These are phyloP conservation scores for Xyliphius kryptos DNA, from an alignment of 2,113 vertebrate species.

Conservation along the genomic window DNA sequence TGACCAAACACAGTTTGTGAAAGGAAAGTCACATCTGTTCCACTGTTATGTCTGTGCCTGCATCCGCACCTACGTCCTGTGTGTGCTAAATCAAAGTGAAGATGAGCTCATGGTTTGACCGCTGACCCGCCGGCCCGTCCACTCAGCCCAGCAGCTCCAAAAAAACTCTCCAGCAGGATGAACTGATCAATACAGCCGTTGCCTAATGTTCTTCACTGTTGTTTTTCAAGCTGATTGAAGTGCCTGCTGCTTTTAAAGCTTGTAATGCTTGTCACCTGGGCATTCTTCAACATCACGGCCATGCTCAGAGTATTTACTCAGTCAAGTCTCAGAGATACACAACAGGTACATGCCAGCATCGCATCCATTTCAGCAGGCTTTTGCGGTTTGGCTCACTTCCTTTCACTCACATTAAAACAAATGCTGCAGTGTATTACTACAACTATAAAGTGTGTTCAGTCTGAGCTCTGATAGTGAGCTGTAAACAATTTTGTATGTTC, in stretches of 20 bases:
- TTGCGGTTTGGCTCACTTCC: constrained; percentile 62
- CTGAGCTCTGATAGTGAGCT: too few species aligned
- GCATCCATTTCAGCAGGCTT: constrained; percentile 59
- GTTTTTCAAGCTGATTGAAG: constrained; percentile 20
- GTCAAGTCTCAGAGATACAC: neutral
- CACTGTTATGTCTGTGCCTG: constrained; percentile 45
- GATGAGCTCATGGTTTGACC: constrained; percentile 29
- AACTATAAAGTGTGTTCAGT: too few species aligned
- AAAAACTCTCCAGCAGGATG: neutral
- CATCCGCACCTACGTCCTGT: constrained; percentile 40
- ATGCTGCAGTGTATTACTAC: too few species aligned
- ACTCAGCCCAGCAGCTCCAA: constrained; percentile 42
- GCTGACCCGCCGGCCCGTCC: constrained; percentile 26
- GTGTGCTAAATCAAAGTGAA: constrained; percentile 36
- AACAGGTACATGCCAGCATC: constrained; percentile 39
- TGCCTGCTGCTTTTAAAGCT: constrained; percentile 21
- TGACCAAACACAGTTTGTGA: constrained; percentile 52
- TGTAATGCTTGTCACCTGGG: constrained; percentile 29
- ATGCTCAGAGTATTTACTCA: neutral
- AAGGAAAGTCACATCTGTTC: constrained; percentile 38
- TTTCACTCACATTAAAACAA: constrained; percentile 24
- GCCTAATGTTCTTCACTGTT: constrained; percentile 22
- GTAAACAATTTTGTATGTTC: too few species aligned
- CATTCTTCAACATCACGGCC: constrained; percentile 17
- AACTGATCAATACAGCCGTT: constrained; percentile 15